Evolutionary conservation across 2,113 vertebrate species (phyloP), one percentile per base, ranked within the genome.

Genomic region (Myrmecophaga tridactyla): DNA sequence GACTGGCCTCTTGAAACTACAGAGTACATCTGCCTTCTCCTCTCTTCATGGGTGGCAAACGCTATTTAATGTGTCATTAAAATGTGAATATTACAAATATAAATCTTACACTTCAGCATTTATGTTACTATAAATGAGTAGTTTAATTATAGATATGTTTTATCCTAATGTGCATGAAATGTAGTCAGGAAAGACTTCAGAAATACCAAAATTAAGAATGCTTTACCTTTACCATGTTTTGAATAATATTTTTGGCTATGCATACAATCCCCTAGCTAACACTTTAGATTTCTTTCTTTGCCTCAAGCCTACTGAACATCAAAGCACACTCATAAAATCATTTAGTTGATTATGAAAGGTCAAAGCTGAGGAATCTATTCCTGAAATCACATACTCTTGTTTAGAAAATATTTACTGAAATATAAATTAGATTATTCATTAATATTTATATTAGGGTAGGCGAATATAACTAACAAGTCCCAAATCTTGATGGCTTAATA

Each of bases 201-300:
- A 88, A 86, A 89, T 86, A 77, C 20, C 27, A 15, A 87, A 69
- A 46, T 92, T 95, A 86, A 83, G 21, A 92, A 87, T 94, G 34
- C 18, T 36, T 62, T 83, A 48, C 18, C n/a, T 0, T 90, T 90
- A 10, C 58, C 41, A 25, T 80, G 21, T 84, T 91, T 94, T 82
- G n/a, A 86, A 92, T 53, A 53, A 56, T 29, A 69, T 53, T 65
- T 89, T 65, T 83, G 36, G 62, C 53, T 7, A 17, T 75, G 7
- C 65, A 21, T 73, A 56, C 96, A 87, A 41, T 43, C 29, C 20
- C 51, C 53, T 81, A 46, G 11, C 83, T 69, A 86, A 86, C 31
- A 69, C 17, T 63, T 81, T 75, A 2, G 72, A 82, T 76, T 63
- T 72, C 21, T 75, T 5, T 63, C 6, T 85, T 92, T 95, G 46